phyloP scores from a whole-genome alignment of 2,113 vertebrate species.

The Channa maculata region DNA sequence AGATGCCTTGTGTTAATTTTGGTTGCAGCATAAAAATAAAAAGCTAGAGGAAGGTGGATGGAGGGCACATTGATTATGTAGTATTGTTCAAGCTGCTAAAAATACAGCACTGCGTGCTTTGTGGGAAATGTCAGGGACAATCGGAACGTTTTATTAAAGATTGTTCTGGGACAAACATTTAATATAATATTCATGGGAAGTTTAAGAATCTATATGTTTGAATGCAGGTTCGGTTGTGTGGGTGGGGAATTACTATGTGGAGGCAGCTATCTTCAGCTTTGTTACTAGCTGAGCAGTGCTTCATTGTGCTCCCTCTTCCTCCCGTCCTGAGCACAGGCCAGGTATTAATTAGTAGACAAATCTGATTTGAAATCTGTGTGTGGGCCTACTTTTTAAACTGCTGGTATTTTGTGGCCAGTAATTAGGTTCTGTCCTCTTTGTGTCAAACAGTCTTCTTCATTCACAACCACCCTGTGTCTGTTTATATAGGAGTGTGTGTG shows the following conservation, averaged over 20 bases:
- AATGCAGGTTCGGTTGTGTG: neutral
- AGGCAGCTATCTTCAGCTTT: neutral
- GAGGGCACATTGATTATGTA: too few species aligned
- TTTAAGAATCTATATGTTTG: neutral
- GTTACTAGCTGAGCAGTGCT: neutral
- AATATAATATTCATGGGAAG: too few species aligned
- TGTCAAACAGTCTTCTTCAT: constrained; percentile 9
- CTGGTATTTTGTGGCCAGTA: constrained; percentile 8
- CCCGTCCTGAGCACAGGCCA: neutral
- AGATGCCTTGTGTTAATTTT: neutral
- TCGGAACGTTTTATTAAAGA: too few species aligned
- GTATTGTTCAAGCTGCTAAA: neutral
- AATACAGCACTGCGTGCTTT: neutral
- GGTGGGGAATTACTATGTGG: neutral
- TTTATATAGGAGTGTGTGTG: neutral
- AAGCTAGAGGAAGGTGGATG: neutral
- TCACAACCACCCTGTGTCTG: neutral
- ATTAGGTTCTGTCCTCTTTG: constrained; percentile 28
- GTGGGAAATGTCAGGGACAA: too few species aligned
- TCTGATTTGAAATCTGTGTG: neutral
- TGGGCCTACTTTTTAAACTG: too few species aligned
- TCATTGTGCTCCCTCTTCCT: neutral
- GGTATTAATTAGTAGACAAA: constrained; percentile 8
- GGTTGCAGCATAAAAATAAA: constrained; percentile 2
- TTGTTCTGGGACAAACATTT: too few species aligned